Evolutionary conservation across 2,113 vertebrate species (phyloP).

Genomic region (Cephalopholis sonnerati): DNA sequence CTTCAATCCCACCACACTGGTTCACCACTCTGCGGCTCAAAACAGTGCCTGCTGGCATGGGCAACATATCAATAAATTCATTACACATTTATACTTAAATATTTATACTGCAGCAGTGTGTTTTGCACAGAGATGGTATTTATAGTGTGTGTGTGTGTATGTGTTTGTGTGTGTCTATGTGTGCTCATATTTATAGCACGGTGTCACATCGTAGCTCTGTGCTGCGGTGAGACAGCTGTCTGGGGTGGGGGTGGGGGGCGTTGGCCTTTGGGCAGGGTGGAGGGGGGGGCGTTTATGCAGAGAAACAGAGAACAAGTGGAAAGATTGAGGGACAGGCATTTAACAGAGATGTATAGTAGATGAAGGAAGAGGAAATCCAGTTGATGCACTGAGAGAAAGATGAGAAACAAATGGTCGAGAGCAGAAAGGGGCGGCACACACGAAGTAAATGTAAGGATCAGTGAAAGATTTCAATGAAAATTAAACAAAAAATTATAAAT

Average conservation of each 20-base stretch:
- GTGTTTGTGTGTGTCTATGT: constrained; percentile 62
- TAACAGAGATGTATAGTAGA: constrained; percentile 43
- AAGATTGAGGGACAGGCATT: constrained; percentile 47
- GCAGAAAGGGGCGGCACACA: not conserved
- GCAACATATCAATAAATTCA: constrained; percentile 89
- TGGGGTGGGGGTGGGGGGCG: constrained; percentile 65
- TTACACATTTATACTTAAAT: constrained; percentile 87
- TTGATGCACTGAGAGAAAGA: constrained; percentile 39
- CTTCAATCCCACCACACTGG: constrained; percentile 85
- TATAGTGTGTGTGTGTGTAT: constrained; percentile 69
- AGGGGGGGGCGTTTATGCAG: constrained; percentile 28
- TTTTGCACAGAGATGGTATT: constrained; percentile 79
- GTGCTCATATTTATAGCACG: constrained; percentile 77
- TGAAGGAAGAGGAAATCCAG: constrained; percentile 45
- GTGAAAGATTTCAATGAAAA: constrained; percentile 15
- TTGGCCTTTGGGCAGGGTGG: constrained; percentile 39
- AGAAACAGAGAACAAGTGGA: constrained; percentile 74
- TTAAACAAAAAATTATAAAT: constrained; percentile 1
- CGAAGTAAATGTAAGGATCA: constrained; percentile 14
- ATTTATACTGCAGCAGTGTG: constrained; percentile 83
- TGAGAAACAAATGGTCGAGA: constrained; percentile 4
- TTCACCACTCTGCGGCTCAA: constrained; percentile 83
- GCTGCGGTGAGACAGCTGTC: constrained; percentile 80
- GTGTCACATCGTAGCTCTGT: constrained; percentile 74
- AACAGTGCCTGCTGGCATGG: constrained; percentile 82